Conservation (phyloP, 2,797 vertebrate genomes). For the Halcyon badia region DNA sequence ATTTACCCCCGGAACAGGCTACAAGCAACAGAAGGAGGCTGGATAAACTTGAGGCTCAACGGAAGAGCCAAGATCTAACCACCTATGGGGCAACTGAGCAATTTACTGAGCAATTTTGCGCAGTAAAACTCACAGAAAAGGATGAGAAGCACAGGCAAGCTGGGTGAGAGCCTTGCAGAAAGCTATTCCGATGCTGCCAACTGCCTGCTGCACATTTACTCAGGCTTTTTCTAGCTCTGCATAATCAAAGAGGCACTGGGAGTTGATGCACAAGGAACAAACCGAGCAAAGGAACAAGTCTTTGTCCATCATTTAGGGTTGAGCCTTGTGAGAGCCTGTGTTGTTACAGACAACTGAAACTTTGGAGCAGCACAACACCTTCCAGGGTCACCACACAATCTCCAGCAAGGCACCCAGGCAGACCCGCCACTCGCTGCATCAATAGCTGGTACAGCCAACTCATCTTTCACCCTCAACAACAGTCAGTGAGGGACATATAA, state of each 20-base stretch:
- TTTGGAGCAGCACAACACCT: neutral
- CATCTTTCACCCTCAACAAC: neutral
- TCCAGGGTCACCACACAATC: accelerated
- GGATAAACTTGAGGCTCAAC: neutral
- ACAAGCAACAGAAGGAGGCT: accelerated
- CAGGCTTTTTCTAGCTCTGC: neutral
- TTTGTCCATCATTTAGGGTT: neutral
- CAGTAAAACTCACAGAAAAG: neutral
- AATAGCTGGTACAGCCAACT: neutral
- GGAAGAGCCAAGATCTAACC: neutral
- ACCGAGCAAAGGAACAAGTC: neutral
- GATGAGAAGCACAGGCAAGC: neutral
- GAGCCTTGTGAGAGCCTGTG: neutral
- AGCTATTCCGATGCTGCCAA: neutral
- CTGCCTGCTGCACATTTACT: neutral
- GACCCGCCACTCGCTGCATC: neutral
- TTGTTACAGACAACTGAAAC: accelerated
- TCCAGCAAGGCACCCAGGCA: accelerated
- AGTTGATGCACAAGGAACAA: neutral
- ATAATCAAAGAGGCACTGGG: slow-evolving; percentile 28
- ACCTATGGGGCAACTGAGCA: no score
- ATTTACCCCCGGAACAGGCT: accelerated
- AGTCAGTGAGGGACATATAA: accelerated
- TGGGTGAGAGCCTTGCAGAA: neutral
- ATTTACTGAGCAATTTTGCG: neutral